phyloP scores from a whole-genome alignment of 1,140 invertebrate species.

The Tribolium madens region DNA sequence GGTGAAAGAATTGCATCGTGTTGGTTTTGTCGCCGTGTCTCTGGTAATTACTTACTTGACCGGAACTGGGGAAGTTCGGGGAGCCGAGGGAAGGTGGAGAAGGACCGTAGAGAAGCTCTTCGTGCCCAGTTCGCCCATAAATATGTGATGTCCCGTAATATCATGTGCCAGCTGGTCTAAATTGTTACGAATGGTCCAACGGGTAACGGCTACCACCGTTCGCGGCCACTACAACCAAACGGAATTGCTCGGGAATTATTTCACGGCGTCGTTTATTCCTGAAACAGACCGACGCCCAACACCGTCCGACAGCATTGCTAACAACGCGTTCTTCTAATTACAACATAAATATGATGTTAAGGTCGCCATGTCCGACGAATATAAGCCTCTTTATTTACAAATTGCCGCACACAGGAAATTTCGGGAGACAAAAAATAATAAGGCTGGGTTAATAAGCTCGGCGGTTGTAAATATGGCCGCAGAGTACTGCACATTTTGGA shows the following conservation, averaged over 20 bases:
- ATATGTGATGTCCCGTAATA: conserved; percentile 64
- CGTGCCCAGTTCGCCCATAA: conserved; percentile 56
- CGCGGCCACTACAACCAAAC: conserved; percentile 49
- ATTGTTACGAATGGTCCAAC: conserved; percentile 62
- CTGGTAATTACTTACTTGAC: conserved; percentile 55
- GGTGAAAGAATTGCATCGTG: not conserved
- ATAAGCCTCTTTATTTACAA: conserved; percentile 33
- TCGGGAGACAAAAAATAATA: not conserved
- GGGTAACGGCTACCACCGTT: conserved; percentile 46
- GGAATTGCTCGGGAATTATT: conserved; percentile 57
- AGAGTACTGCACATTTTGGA: not conserved
- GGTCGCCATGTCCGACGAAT: conserved; percentile 7
- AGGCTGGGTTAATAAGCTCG: too few relatives aligned
- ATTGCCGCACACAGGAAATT: not conserved
- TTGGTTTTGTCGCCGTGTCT: conserved; percentile 43
- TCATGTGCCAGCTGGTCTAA: conserved; percentile 63
- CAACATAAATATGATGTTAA: conserved; percentile 48
- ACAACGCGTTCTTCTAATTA: conserved; percentile 47
- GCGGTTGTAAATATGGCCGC: too few relatives aligned
- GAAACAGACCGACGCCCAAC: conserved; percentile 38
- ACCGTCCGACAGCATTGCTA: conserved; percentile 35
- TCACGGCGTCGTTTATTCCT: conserved; percentile 54
- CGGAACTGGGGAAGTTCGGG: conserved; percentile 31
- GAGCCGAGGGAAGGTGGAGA: conserved; percentile 26
- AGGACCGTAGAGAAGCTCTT: conserved; percentile 39